Conservation (phyloP, 2,888 invertebrate species). For the Diachrysia chrysitis region DNA sequence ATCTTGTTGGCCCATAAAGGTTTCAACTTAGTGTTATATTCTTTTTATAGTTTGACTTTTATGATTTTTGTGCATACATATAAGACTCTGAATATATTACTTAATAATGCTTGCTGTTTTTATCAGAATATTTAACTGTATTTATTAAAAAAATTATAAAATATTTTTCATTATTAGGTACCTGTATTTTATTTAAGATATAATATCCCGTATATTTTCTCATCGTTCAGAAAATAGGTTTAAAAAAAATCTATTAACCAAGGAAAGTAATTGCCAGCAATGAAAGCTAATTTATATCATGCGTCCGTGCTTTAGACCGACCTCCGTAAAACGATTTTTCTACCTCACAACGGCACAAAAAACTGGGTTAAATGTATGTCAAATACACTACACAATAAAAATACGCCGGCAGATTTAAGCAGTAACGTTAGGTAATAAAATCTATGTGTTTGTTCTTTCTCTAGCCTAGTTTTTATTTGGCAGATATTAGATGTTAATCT, state of each 20-base stretch:
- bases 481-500: slow-evolving; percentile 32
- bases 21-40: not conserved
- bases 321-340: slow-evolving; percentile 13
- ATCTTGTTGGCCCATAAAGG: not conserved
- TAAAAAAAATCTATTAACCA: not conserved
- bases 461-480: slow-evolving; percentile 12
- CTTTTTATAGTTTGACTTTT: not conserved
- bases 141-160: no score
- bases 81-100: not conserved
- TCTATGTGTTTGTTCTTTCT: slow-evolving; percentile 38
- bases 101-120: not conserved
- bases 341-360: slow-evolving; percentile 16
- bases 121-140: not conserved
- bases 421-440: slow-evolving; percentile 38
- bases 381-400: slow-evolving; percentile 29
- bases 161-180: no score
- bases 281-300: slow-evolving; percentile 6
- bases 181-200: no score
- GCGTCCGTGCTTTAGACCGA: slow-evolving; percentile 8
- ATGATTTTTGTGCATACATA: not conserved
- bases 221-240: not conserved
- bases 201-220: not conserved
- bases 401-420: slow-evolving; percentile 35
- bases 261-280: slow-evolving; percentile 8
- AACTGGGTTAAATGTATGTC: slow-evolving; percentile 34